Evolutionary conservation across 2,888 invertebrate genomes (phyloP).

Genomic region (Hymenopus coronatus): DNA sequence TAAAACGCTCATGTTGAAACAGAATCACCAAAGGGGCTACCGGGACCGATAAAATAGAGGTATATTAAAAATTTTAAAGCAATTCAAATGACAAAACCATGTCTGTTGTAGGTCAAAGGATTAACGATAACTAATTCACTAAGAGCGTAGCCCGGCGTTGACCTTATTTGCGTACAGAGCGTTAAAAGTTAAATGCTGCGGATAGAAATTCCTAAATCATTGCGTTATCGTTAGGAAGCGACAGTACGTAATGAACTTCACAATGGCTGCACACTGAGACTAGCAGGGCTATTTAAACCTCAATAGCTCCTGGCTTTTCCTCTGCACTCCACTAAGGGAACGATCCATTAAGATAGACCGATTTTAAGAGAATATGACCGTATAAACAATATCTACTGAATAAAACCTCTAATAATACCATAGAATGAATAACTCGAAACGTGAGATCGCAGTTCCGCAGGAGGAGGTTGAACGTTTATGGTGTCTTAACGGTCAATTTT

Average conservation of each 20-base stretch:
- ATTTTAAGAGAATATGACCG: too few species aligned
- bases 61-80: neutral
- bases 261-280: neutral
- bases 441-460: too few species aligned
- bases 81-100: neutral
- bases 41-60: neutral
- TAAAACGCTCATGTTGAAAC: neutral
- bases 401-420: too few species aligned
- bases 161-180: neutral
- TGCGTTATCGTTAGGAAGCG: neutral
- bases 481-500: too few species aligned
- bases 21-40: neutral
- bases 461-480: too few species aligned
- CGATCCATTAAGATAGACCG: too few species aligned
- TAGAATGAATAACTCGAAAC: too few species aligned
- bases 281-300: neutral
- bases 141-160: neutral
- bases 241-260: neutral
- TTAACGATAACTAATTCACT: neutral
- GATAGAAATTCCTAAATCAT: neutral
- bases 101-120: neutral
- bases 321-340: too few species aligned
- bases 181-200: neutral
- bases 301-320: neutral
- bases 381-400: too few species aligned